A percentile compares a stretch with the other conserved stretches of the same genome.
These are phyloP conservation scores for Tapera naevia DNA, from an alignment of 2,797 vertebrate species.

Conservation along the genomic window DNA sequence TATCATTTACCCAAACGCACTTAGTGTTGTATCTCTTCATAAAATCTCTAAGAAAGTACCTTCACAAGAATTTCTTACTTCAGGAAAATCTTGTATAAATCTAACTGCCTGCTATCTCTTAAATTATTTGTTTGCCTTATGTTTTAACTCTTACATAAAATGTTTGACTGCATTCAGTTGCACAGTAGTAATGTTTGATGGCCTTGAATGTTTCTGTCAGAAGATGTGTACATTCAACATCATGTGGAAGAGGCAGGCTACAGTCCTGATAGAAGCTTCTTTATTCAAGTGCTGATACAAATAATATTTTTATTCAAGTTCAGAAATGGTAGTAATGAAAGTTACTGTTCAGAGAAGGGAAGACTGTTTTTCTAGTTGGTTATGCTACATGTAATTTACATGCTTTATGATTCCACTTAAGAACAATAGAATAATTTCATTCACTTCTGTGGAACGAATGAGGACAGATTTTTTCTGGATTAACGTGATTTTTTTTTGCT, in stretches of 20 bases:
- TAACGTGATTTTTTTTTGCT: not conserved
- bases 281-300: not conserved
- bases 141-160: not conserved
- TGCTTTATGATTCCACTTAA: not conserved
- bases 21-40: not conserved
- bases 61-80: not conserved
- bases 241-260: not conserved
- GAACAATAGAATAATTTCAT: not conserved
- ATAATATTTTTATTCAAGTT: not conserved
- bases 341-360: not conserved
- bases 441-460: not conserved
- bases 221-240: not conserved
- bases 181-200: not conserved
- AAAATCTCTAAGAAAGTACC: not conserved
- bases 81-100: not conserved
- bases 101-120: not conserved
- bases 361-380: not conserved
- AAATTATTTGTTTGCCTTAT: not conserved
- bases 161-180: not conserved
- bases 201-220: not conserved
- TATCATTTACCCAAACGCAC: not conserved
- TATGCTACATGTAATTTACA: not conserved
- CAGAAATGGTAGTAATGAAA: not conserved
- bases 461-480: not conserved
- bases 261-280: not conserved